Percentiles rank a stretch among this genome's conserved stretches.
Conservation (phyloP, 2,888 invertebrate species). For the Eupithecia inturbata region DNA sequence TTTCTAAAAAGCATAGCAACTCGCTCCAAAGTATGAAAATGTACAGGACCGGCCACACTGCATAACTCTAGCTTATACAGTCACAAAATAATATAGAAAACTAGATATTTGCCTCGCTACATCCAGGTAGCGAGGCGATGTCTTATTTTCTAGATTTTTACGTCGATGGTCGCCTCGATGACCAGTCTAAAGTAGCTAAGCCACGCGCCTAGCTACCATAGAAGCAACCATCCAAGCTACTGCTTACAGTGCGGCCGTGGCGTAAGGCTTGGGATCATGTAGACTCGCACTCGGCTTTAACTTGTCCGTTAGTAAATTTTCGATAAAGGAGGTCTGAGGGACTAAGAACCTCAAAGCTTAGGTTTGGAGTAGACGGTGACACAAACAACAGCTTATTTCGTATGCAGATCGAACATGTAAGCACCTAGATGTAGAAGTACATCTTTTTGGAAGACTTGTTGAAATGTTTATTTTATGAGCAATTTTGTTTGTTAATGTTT, state of each 20-base stretch:
- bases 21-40: not conserved
- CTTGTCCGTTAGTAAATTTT: constrained; percentile 3
- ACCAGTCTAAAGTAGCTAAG: not conserved
- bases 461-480: too few relatives aligned
- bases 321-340: not conserved
- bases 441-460: too few relatives aligned
- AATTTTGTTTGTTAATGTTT: too few relatives aligned
- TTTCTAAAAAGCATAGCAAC: too few relatives aligned
- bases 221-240: not conserved
- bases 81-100: too few relatives aligned
- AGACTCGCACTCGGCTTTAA: not conserved
- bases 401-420: not conserved
- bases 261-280: not conserved
- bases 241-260: not conserved
- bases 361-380: not conserved
- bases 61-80: too few relatives aligned
- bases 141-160: not conserved
- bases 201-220: not conserved
- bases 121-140: not conserved
- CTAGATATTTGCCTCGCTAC: too few relatives aligned
- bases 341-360: not conserved
- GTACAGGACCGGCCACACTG: not conserved
- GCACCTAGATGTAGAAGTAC: too few relatives aligned
- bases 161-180: not conserved
- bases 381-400: not conserved